These are phyloP conservation scores for Xylocampa areola DNA, from an alignment of 2,888 invertebrate species.

Conservation along the genomic window DNA sequence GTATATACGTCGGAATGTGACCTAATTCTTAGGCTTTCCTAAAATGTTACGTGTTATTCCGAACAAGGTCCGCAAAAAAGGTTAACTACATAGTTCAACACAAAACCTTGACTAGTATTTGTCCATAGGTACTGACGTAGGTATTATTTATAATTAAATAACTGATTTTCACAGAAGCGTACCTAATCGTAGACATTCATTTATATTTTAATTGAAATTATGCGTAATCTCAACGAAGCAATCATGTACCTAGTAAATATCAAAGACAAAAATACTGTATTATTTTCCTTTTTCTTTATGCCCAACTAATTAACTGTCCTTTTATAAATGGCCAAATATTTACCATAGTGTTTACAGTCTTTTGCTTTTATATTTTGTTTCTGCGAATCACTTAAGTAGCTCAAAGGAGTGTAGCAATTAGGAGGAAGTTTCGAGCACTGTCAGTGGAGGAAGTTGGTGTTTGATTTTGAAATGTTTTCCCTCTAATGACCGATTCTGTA, in stretches of 20 bases:
- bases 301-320: constrained; percentile 20
- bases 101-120: constrained; percentile 8
- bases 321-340: constrained; percentile 28
- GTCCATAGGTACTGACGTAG: neutral
- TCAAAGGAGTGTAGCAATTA: constrained; percentile 62
- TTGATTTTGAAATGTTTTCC: constrained; percentile 84
- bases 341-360: constrained; percentile 39
- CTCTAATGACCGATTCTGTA: constrained; percentile 80
- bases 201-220: constrained; percentile 9
- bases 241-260: constrained; percentile 14
- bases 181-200: constrained; percentile 11
- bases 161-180: constrained; percentile 1
- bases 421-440: constrained; percentile 71
- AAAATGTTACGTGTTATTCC: constrained; percentile 16
- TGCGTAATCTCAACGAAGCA: constrained; percentile 3
- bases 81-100: neutral
- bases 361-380: constrained; percentile 65
- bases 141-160: constrained; percentile 7
- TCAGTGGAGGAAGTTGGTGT: constrained; percentile 76
- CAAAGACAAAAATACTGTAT: constrained; percentile 9
- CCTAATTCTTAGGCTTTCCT: constrained; percentile 22
- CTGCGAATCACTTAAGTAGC: constrained; percentile 65
- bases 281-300: constrained; percentile 6
- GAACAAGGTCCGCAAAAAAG: constrained; percentile 23
- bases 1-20: constrained; percentile 17